Evolutionary conservation across 1,140 invertebrate genomes (phyloP).

Genomic region (Cepaea nemoralis): DNA sequence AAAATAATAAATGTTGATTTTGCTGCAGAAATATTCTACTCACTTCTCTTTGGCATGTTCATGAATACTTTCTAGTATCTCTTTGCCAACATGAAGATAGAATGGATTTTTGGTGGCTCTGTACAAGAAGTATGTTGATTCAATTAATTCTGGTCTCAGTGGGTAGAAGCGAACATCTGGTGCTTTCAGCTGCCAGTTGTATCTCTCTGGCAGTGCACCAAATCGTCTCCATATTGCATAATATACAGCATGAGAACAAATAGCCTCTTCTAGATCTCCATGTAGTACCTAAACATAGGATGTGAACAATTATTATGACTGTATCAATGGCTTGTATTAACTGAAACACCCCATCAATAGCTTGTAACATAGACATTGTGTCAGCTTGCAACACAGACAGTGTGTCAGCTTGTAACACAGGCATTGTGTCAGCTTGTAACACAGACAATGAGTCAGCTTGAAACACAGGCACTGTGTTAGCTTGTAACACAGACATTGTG

Average conservation of each 20-base stretch:
- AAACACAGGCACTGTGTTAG: no score
- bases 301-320: slow-evolving; percentile 29
- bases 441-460: no score
- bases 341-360: no score
- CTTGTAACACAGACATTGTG: no score
- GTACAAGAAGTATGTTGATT: slow-evolving; percentile 82
- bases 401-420: no score
- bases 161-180: slow-evolving; percentile 81
- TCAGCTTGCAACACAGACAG: no score
- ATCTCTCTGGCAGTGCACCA: slow-evolving; percentile 79
- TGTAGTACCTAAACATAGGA: slow-evolving; percentile 77
- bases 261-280: slow-evolving; percentile 82
- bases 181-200: slow-evolving; percentile 78
- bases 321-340: no score
- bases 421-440: no score
- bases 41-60: slow-evolving; percentile 75
- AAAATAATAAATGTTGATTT: no score
- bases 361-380: no score
- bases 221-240: slow-evolving; percentile 80
- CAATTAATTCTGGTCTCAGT: slow-evolving; percentile 79
- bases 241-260: slow-evolving; percentile 80
- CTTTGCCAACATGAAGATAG: slow-evolving; percentile 80
- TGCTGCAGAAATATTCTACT: no score
- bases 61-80: slow-evolving; percentile 78
- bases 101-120: slow-evolving; percentile 82